Evolutionary conservation across 2,797 vertebrate genomes (phyloP).

Genomic region (Psittacula derbiana): DNA sequence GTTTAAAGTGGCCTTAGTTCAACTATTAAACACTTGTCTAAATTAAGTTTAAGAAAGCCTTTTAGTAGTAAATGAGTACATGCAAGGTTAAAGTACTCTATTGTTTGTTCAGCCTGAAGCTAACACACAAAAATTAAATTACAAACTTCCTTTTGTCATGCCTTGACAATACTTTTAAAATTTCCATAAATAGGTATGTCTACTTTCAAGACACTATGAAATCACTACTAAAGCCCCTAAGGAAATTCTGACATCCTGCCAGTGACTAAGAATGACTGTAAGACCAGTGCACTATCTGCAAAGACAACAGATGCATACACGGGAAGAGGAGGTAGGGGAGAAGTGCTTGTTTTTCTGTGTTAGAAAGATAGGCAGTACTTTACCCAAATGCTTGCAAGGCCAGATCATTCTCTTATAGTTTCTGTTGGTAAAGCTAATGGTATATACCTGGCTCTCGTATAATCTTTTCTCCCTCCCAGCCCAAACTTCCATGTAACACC

Average conservation of each 20-base stretch:
- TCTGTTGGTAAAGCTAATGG: neutral
- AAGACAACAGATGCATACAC: neutral
- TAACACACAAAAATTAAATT: neutral
- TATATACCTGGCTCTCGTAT: neutral
- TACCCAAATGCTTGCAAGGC: neutral
- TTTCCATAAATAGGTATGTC: neutral
- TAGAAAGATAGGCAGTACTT: neutral
- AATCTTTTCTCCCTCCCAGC: neutral
- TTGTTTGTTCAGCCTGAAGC: slow-evolving; percentile 24
- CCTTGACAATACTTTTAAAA: neutral
- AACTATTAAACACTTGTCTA: neutral
- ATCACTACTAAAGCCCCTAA: neutral
- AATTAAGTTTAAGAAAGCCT: neutral
- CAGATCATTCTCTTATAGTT: neutral
- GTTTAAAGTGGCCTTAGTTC: neutral
- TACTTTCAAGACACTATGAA: neutral
- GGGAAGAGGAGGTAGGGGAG: neutral
- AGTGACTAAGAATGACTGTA: neutral
- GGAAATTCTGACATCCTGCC: slow-evolving; percentile 3
- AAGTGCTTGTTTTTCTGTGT: neutral
- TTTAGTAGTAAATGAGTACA: neutral
- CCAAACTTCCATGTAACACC: neutral
- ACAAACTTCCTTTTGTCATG: slow-evolving; percentile 8
- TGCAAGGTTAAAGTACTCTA: neutral
- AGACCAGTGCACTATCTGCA: neutral